Conservation (phyloP, 1,140 invertebrate genomes). For the Heterodera schachtii region DNA sequence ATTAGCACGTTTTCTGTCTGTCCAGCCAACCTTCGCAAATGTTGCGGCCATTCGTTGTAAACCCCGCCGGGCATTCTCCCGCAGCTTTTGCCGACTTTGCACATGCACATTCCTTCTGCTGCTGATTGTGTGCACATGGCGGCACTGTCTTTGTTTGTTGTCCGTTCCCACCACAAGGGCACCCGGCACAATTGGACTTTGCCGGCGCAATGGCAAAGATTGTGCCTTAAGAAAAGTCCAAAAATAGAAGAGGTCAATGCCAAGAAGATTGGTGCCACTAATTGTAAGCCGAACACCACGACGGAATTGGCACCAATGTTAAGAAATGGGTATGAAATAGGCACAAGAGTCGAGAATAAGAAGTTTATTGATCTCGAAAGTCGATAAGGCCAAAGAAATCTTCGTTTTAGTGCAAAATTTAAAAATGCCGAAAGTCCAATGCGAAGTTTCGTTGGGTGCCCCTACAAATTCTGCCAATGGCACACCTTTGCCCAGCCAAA, state of each 20-base stretch:
- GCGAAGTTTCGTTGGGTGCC: too few relatives aligned
- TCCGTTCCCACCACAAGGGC: conserved; percentile 5
- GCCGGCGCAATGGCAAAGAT: background rate
- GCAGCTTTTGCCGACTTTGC: conserved; percentile 35
- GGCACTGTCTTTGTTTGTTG: conserved; percentile 29
- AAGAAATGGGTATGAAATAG: too few relatives aligned
- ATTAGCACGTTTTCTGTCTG: background rate
- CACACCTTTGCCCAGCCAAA: conserved; percentile 48
- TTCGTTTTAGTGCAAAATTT: too few relatives aligned
- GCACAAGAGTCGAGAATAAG: too few relatives aligned
- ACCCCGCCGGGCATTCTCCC: conserved; percentile 54
- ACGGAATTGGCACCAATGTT: too few relatives aligned
- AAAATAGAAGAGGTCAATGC: background rate
- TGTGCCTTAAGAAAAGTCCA: background rate
- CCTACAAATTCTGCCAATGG: too few relatives aligned
- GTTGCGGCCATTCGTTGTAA: conserved; percentile 26
- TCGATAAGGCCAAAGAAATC: too few relatives aligned
- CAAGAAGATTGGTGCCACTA: too few relatives aligned
- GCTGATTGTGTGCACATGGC: conserved; percentile 50
- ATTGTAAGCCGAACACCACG: too few relatives aligned
- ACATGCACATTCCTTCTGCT: conserved; percentile 47
- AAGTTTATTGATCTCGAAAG: too few relatives aligned
- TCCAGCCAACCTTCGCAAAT: conserved; percentile 39
- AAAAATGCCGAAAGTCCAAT: too few relatives aligned
- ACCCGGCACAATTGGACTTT: background rate